These are phyloP conservation scores for Zapus hudsonius DNA, from an alignment of 2,113 vertebrate species.

Conservation along the genomic window DNA sequence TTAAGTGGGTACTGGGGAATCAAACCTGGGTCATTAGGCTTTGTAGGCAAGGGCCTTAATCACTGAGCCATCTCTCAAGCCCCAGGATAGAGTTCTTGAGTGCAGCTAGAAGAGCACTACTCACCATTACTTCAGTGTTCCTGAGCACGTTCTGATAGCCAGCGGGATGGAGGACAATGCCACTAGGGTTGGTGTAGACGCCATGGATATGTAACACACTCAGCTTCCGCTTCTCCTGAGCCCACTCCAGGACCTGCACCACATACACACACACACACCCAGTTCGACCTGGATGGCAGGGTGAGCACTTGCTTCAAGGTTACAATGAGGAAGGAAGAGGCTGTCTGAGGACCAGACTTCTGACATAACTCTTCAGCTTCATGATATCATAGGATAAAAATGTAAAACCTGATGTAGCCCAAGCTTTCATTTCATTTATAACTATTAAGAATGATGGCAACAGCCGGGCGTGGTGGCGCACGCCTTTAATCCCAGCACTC, in stretches of 20 bases:
- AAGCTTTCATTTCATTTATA: background rate
- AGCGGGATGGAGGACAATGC: conserved; percentile 96
- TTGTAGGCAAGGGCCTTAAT: too few species aligned
- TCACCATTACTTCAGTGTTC: conserved; percentile 98
- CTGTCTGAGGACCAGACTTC: background rate
- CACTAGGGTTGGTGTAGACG: conserved; percentile 97
- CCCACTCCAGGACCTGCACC: conserved; percentile 95
- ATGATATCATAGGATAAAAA: background rate
- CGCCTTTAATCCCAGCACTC: too few species aligned
- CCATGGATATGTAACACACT: conserved; percentile 97
- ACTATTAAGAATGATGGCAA: background rate
- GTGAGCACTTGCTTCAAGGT: background rate
- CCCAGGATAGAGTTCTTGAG: background rate
- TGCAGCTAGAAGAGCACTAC: conserved; percentile 39
- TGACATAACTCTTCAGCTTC: background rate
- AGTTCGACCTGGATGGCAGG: background rate
- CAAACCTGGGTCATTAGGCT: too few species aligned
- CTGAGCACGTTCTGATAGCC: conserved; percentile 97
- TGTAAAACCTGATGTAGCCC: background rate
- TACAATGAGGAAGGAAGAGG: background rate
- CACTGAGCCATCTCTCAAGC: too few species aligned
- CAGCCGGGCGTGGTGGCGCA: too few species aligned
- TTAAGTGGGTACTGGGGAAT: too few species aligned
- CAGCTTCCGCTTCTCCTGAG: conserved; percentile 94
- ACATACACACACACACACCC: conserved; percentile 43